These are phyloP conservation scores for Lepidurus couesii DNA, from an alignment of 1,140 invertebrate species.

Conservation along the genomic window DNA sequence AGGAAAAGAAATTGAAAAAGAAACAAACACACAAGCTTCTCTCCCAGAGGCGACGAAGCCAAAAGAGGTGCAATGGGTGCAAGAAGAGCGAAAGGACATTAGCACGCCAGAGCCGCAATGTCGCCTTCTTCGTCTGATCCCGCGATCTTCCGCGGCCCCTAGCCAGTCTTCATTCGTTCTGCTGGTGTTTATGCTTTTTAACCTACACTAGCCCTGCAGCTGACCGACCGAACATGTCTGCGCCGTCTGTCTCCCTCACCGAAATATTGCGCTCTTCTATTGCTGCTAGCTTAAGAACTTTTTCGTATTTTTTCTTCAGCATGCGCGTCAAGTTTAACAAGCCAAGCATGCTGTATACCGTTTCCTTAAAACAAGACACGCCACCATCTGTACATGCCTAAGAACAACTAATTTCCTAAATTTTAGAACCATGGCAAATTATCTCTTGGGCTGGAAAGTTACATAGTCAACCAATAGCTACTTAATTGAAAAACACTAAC, in stretches of 20 bases:
- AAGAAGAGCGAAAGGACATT: constrained; percentile 2
- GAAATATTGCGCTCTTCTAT: not conserved
- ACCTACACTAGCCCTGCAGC: not conserved
- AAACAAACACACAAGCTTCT: not conserved
- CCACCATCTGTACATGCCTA: no score
- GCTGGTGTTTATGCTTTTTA: not conserved
- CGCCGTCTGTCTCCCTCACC: not conserved
- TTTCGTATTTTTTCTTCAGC: not conserved
- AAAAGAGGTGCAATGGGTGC: constrained; percentile 2
- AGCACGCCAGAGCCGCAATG: not conserved
- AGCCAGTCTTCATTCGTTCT: not conserved
- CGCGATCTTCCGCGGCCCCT: not conserved
- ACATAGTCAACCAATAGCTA: no score
- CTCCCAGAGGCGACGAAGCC: not conserved
- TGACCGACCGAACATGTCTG: not conserved
- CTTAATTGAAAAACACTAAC: no score
- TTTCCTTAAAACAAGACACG: no score
- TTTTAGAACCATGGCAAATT: no score
- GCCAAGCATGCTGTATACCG: no score
- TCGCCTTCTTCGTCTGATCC: not conserved
- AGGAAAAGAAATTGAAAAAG: not conserved
- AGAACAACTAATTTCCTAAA: no score
- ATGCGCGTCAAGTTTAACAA: not conserved
- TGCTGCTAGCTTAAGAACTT: not conserved
- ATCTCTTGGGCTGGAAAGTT: no score